Percentiles rank a stretch among this genome's conserved stretches.
Evolutionary conservation across 2,797 vertebrate species (phyloP).

Genomic region (Falco rusticolus): DNA sequence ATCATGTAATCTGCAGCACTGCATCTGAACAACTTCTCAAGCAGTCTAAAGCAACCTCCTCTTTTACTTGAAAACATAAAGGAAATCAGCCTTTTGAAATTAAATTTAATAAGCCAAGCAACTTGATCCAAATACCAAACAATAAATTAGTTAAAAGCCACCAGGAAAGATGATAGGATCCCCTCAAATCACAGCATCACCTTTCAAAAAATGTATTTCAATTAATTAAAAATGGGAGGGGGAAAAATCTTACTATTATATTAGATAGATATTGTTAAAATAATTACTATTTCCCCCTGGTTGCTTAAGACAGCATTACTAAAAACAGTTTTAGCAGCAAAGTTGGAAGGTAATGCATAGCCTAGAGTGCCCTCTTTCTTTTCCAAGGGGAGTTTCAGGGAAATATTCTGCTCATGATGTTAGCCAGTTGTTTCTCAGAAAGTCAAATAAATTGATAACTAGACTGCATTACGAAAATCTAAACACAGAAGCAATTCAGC

Average conservation of each 20-base stretch:
- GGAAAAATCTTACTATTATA: neutral
- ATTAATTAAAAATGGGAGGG: neutral
- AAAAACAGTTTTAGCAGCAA: neutral
- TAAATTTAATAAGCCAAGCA: constrained; percentile 7
- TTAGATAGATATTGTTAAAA: constrained; percentile 49
- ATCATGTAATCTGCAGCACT: neutral
- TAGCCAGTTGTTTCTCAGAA: neutral
- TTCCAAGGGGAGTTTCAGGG: constrained; percentile 32
- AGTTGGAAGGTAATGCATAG: constrained; percentile 32
- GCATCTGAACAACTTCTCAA: neutral
- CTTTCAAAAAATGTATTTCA: constrained; percentile 37
- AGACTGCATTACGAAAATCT: neutral
- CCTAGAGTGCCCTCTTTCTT: constrained; percentile 76
- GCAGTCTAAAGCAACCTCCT: neutral
- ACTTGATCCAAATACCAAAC: constrained; percentile 11
- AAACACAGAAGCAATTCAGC: neutral
- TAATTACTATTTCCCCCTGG: constrained; percentile 22
- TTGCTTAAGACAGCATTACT: constrained; percentile 16
- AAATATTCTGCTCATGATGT: neutral
- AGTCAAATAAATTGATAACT: neutral
- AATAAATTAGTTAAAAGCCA: constrained; percentile 36
- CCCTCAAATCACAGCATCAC: neutral
- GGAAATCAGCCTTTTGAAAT: neutral
- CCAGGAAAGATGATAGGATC: constrained; percentile 14
- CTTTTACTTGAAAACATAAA: neutral